Evolutionary conservation across 2,113 vertebrate genomes (phyloP), one percentile per base, ranked within the genome.

Genomic region (Clarias magur): DNA sequence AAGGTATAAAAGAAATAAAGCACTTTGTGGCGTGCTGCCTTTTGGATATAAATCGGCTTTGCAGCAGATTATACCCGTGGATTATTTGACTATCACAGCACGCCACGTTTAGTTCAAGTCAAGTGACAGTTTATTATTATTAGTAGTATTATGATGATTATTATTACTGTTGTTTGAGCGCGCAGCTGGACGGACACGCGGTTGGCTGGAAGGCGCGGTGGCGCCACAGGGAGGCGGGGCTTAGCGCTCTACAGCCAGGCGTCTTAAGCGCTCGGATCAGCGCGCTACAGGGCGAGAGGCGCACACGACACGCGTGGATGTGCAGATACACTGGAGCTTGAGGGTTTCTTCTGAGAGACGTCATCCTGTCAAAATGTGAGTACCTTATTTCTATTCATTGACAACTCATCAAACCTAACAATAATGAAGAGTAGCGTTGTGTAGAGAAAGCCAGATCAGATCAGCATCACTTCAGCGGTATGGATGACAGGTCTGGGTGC

Each of bases 291-390:
- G 34, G 83, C 54, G 57, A 54, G 19, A 75, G 60, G n/a, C 25
- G 27, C 8, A 42, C 78, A 3, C 62, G 34, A 62, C 53, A 79
- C 79, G 84, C 59, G 38, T 54, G 80, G 75, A 75, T 80, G 59
- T 83, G 70, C 15, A 73, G 23, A 42, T 17, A 48, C 48, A 3
- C 34, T 25, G 21, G 10, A 56, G 0, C 72, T 17, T 16, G 73
- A 27, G 30, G 13, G 42, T 2, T 19, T 34, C 62, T 27, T 19
- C 3, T 62, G 38, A n/a, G 25, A 70, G 82, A 67, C 82, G 16
- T 17, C 54, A 11, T 23, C 17, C 11, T 27, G 30, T 78, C 48
- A 19, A 34, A 79, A 53, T 56, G 88, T 88, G 62, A 88, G 84
- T 86, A 48, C 23, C 19, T 82, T 38, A n/a, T 62, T 13, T 65